phyloP scores from a whole-genome alignment of 2,888 invertebrate genomes.

The Cephus rjabovi region DNA sequence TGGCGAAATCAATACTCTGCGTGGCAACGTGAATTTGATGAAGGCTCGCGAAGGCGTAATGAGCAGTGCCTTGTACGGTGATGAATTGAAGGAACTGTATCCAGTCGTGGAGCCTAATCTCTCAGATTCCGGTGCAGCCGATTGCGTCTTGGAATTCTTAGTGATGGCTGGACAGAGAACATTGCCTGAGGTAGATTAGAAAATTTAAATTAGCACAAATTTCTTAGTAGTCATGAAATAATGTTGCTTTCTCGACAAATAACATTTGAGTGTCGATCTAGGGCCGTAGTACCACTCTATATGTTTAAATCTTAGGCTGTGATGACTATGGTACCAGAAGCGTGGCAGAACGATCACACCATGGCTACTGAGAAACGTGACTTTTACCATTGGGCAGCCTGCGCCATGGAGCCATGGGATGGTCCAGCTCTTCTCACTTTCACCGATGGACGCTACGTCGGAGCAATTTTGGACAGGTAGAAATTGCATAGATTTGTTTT shows the following conservation, averaged over 20 bases:
- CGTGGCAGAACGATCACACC: slow-evolving; percentile 95
- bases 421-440: slow-evolving; percentile 97
- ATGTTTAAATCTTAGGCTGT: slow-evolving; percentile 75
- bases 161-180: slow-evolving; percentile 92
- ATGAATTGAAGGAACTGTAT: slow-evolving; percentile 87
- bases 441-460: slow-evolving; percentile 97
- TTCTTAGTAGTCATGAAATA: background rate
- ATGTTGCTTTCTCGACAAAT: background rate
- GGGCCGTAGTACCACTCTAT: background rate
- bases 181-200: slow-evolving; percentile 79
- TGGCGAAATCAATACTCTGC: slow-evolving; percentile 98
- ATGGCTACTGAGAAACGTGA: slow-evolving; percentile 94
- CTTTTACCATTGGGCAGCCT: slow-evolving; percentile 98
- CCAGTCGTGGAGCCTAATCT: slow-evolving; percentile 98
- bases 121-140: slow-evolving; percentile 97
- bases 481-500: slow-evolving; percentile 29
- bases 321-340: slow-evolving; percentile 99
- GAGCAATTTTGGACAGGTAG: slow-evolving; percentile 79
- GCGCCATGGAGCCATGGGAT: slow-evolving; percentile 99
- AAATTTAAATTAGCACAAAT: background rate
- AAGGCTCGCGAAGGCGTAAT: slow-evolving; percentile 98
- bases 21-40: slow-evolving; percentile 99
- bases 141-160: slow-evolving; percentile 97
- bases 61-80: slow-evolving; percentile 87
- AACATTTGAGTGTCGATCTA: background rate